Conservation (phyloP, 2,113 vertebrate genomes). For the Hippopotamus amphibius region DNA sequence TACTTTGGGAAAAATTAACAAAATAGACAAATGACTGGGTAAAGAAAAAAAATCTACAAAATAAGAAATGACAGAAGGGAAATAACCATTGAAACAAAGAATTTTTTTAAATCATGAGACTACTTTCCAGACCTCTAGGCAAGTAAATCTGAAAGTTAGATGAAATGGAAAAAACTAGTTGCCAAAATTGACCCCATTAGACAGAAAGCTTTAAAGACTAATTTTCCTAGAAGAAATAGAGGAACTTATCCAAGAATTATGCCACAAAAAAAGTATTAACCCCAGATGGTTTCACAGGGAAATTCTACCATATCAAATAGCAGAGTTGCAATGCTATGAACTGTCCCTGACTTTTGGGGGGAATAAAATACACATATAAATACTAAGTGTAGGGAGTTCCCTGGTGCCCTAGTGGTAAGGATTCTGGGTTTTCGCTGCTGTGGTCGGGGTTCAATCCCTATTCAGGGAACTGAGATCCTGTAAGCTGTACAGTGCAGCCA, state of each 20-base stretch:
- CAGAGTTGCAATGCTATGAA: neutral
- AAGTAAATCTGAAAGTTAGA: slow-evolving; percentile 44
- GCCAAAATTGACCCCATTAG: neutral
- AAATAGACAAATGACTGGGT: neutral
- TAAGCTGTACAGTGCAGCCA: neutral
- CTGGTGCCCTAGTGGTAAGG: neutral
- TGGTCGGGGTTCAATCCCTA: neutral
- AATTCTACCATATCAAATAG: slow-evolving; percentile 19
- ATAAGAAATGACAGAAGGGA: neutral
- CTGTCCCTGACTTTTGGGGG: neutral
- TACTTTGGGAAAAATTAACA: neutral
- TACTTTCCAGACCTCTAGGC: slow-evolving; percentile 11
- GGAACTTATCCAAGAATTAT: slow-evolving; percentile 24
- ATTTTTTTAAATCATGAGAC: neutral
- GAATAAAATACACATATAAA: slow-evolving; percentile 14
- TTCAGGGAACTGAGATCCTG: neutral
- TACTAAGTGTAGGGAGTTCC: neutral
- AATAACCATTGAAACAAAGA: neutral
- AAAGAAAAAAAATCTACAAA: slow-evolving; percentile 41
- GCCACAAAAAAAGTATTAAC: neutral
- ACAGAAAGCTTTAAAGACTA: slow-evolving; percentile 15
- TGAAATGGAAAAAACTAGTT: slow-evolving; percentile 6
- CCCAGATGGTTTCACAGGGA: neutral
- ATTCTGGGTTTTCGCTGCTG: neutral
- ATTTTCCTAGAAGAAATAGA: slow-evolving; percentile 31